Base-by-base conservation (phyloP, 37 sponge, comb jelly and placozoan species). In the Corticium candelabrum region DNA sequence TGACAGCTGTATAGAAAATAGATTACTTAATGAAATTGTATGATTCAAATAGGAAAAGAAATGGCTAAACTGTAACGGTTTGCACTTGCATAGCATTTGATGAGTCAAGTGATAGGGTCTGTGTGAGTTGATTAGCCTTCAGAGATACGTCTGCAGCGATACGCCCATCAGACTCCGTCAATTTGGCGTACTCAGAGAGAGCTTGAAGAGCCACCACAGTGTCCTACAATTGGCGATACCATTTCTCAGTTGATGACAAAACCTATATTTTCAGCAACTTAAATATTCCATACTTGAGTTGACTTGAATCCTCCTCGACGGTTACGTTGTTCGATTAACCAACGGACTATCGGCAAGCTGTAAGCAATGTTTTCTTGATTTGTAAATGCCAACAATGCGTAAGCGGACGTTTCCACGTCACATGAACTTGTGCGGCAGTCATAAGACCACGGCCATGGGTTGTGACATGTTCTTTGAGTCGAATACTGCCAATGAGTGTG, bases 321-420 rank as follows among this genome's bases (percentile, higher is more conserved):
- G 67, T 76, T 76, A 27, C 77, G n/a, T 76, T 76, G 77, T 5
- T 5, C 7, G 30, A 11, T 29, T 7, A 76, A 68, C 77, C 77
- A 76, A 27, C 67, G 39, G 21, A 68, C 77, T 56, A 76, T n/a
- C 32, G 57, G 57, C n/a, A 29, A 27, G 21, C 30, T 29, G n/a
- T 15, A 7, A 7, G 68, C 68, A 4, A 76, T 27, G 41, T 76
- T 68, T n/a, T 76, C 7, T 29, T 5, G 21, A 11, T 68, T 7
- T 29, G 29, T 5, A 15, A 68, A n/a, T 68, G 77, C 67, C n/a
- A 76, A 21, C 50, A 76, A n/a, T 30, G 57, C 77, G 32, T 76
- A 76, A 29, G 31, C 67, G 21, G 77, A 40, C 41, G 27, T 5
- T n/a, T 76, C 77, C 11, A 76, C 40, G 29, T 76, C 67, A 29